phyloP scores from a whole-genome alignment of 2,797 vertebrate species.

The Artibeus lituratus region DNA sequence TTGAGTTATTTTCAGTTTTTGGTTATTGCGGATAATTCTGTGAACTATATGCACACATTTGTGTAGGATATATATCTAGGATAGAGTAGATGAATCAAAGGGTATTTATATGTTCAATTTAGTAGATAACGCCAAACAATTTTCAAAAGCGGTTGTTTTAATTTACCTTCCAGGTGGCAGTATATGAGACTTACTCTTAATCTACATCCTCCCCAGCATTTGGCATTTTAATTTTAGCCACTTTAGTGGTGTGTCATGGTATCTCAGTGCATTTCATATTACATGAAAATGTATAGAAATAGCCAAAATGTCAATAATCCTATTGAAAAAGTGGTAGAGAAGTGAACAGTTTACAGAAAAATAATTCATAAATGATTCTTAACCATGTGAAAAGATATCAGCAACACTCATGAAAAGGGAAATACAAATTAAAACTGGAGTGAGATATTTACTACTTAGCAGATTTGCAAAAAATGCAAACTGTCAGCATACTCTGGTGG shows the following conservation, averaged over 20 bases:
- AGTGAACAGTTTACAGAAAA: neutral
- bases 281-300: neutral
- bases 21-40: neutral
- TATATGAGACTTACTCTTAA: neutral
- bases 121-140: neutral
- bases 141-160: neutral
- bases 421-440: neutral
- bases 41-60: neutral
- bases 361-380: neutral
- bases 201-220: neutral
- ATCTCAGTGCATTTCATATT: neutral
- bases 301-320: neutral
- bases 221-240: neutral
- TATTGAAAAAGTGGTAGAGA: neutral
- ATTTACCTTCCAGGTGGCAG: neutral
- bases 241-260: neutral
- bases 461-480: neutral
- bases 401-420: neutral
- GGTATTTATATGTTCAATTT: neutral
- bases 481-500: neutral
- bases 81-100: neutral
- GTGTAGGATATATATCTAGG: neutral
- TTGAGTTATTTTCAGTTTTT: slow-evolving; percentile 35
- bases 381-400: neutral
- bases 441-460: neutral